Evolutionary conservation across 2,113 vertebrate species (phyloP), one percentile per base, ranked within the genome.

Genomic region (Bos javanicus): DNA sequence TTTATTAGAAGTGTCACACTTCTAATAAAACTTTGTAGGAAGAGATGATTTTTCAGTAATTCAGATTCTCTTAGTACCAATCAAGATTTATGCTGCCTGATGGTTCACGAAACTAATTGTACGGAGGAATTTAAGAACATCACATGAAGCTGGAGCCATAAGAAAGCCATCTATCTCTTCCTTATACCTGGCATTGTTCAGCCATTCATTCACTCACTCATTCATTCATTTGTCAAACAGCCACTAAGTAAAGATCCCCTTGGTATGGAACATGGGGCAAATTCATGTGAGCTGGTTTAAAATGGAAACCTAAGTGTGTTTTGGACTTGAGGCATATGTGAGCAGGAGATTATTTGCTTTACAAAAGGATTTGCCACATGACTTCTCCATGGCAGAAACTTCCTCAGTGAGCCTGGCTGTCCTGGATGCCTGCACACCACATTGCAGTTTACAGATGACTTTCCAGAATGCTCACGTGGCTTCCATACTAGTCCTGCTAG

Each of bases 31-130:
- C 50, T 81, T 91, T 48, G 67, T 88, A 87, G 36, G 28, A 39
- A 78, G 85, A 95, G 80, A 23, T 60, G 33, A 78, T 88, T 96
- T 96, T 96, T 95, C 48, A 91, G 54, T 96, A 90, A 96, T 87
- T 97, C 89, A 93, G 76, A 83, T 81, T 60, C 54, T 50, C 64
- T 90, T 95, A 67, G 39, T 64, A 56, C 64, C 39, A 81, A 4
- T 95, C 54, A 96, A 59, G 90, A 92, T 78, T 92, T 88, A 83
- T n/a, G 76, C 48, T 86, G 90, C 88, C 50, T 80, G 48, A 16
- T 76, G 83, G 57, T 64, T 87, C 84, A 85, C 3, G 30, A 84
- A 91, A 60, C 67, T 97, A 96, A 97, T 92, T 96, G 80, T 17
- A n/a, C 0, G 4, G 83, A 36, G 26, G 33, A 71, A 54, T 90